A percentile compares a stretch with the other conserved stretches of the same genome.
Conservation (phyloP, 1,140 invertebrate genomes). For the Theocolax elegans region DNA sequence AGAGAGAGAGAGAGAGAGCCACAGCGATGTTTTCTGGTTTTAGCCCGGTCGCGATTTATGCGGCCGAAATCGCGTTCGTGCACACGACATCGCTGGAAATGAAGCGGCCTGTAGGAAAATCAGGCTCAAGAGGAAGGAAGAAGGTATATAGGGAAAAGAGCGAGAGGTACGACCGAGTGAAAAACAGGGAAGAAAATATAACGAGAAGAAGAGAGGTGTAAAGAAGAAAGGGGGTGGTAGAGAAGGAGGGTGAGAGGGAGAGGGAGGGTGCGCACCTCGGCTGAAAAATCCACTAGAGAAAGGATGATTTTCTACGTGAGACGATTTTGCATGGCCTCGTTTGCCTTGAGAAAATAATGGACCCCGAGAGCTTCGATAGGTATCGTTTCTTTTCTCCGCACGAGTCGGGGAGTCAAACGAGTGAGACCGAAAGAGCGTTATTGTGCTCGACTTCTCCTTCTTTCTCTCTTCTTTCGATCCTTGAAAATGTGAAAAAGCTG, state of each 20-base stretch:
- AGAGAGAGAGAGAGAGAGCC: neutral
- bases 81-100: conserved; percentile 46
- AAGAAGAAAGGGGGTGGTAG: neutral
- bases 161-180: no score
- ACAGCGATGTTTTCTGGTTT: conserved; percentile 40
- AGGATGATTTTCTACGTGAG: conserved; percentile 45
- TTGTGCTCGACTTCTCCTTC: no score
- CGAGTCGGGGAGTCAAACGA: neutral
- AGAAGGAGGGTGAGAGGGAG: no score
- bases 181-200: conserved; percentile 34
- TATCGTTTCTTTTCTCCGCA: conserved; percentile 37
- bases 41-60: conserved; percentile 50
- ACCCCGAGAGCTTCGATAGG: conserved; percentile 29
- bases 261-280: neutral
- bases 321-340: conserved; percentile 45
- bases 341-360: conserved; percentile 44
- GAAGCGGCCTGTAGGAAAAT: conserved; percentile 39
- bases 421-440: neutral
- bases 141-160: no score
- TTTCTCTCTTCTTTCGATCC: neutral
- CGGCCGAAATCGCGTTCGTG: conserved; percentile 46
- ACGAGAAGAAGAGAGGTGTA: conserved; percentile 34
- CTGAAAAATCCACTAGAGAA: neutral
- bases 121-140: neutral
- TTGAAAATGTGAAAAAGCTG: conserved; percentile 40